Base-by-base conservation (phyloP, 2,888 invertebrate genomes). In the Nymphalis c-album region DNA sequence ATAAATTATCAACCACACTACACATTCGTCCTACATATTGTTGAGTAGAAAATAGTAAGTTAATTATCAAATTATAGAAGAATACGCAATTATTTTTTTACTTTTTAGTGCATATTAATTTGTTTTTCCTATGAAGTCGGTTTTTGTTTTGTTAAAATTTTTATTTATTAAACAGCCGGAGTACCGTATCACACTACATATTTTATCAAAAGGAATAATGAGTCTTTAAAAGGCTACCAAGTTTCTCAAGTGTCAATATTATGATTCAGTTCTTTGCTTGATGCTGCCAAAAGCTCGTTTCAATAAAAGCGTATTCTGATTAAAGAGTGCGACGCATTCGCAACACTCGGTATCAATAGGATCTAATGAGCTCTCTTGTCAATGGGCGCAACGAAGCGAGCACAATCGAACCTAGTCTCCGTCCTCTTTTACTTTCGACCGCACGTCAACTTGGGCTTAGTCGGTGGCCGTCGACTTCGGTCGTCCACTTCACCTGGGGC, bases 341-440 rank as follows among this genome's bases (percentile, higher is more conserved):
- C 20, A 55, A 18, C 18, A 48, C 68, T 57, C 73, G 71, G 72
- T 70, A 67, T 73, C 71, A 71, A 75, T 81, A 78, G 80, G 74
- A 80, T 81, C 76, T 85, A 86, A 86, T 82, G 82, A 85, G 84
- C 73, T 73, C 79, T 78, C 78, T 82, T 82, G 83, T 84, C 83
- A 85, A 85, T 86, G 81, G 80, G 78, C 64, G 74, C 74, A 70
- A 69, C 76, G 74, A 75, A 75, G 72, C 73, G 80, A 81, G 81
- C 78, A 78, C 77, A 79, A 78, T 80, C 81, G 77, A 72, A 71
- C 74, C 73, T 76, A 75, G 77, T 76, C 76, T 77, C 77, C 78
- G 76, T 80, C 81, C 77, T 83, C 77, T 81, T 82, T 57, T 81
- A 81, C 80, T 82, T 83, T 81, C 78, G 79, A 81, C 80, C 78